Evolutionary conservation across 2,888 invertebrate genomes (phyloP), one percentile per base, ranked within the genome.

Genomic region (Pedicia rivosa): DNA sequence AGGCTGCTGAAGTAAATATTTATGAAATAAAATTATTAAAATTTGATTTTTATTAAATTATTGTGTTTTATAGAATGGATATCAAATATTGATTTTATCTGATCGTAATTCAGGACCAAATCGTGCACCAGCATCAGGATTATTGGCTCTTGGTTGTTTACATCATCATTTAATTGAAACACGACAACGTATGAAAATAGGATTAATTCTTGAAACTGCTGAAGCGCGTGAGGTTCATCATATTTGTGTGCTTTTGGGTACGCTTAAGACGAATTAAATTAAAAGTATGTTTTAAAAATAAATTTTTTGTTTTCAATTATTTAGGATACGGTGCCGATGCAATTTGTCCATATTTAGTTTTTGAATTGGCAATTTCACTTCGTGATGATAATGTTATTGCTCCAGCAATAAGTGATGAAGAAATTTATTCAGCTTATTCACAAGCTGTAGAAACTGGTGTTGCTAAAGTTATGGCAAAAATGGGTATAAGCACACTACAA

Each of bases 401-500:
- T 48, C 67, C 73, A 1, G 65, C 68, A 4, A 64, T 84, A 3
- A 74, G 77, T 0, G 90, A 95, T 55, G 74, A 79, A 5, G 71
- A 76, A 38, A 79, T 95, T 45, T 92, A 78, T 59, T 63, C 68
- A 40, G 82, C 92, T 47, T 98, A 94, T 61, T 77, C 88, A 28
- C 79, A 81, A 45, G 91, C 95, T 27, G 80, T 86, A 54, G 90
- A 90, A 51, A 77, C 88, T 2, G 94, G 94, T 35, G 80, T 87
- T 47, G 74, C 81, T 35, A 91, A 91, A 62, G 88, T 74, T 1
- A 98, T 98, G 97, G 97, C 98, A 5, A 98, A 98, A 62, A 98
- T 98, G 98, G 98, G 98, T 39, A 98, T 98, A 54, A 94, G 92
- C 39, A 98, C 97, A 0, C 65, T 98, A 27, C 97, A 97, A 58